Conservation (phyloP, 2,888 invertebrate genomes). For the Ptychoptera albimana region DNA sequence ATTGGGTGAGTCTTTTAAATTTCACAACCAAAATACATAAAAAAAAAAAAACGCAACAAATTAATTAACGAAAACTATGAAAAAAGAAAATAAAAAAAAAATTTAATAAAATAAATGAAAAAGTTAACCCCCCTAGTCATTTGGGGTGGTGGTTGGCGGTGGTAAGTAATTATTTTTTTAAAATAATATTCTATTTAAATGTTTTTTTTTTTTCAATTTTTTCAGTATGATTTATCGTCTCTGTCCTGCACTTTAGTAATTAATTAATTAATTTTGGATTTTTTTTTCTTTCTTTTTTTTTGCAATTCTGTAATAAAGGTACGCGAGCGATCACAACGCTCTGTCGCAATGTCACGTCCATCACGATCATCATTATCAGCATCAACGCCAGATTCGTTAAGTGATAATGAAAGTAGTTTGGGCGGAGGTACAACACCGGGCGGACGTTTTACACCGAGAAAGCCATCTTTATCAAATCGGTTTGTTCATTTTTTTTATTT, state of each 20-base stretch:
- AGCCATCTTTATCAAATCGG: constrained; percentile 8
- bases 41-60: no score
- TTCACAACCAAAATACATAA: no score
- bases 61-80: no score
- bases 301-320: constrained; percentile 47
- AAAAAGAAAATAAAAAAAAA: no score
- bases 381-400: constrained; percentile 77
- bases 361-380: constrained; percentile 67
- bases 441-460: constrained; percentile 41
- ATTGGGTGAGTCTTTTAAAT: constrained; percentile 35
- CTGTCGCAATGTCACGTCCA: constrained; percentile 75
- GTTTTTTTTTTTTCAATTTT: no score
- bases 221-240: no score
- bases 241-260: no score
- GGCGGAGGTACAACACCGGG: constrained; percentile 34
- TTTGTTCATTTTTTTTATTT: constrained; percentile 2
- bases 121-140: no score
- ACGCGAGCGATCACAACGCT: constrained; percentile 79
- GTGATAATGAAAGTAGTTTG: constrained; percentile 70
- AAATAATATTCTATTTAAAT: no score
- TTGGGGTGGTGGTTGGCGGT: no score
- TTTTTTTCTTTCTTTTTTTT: constrained; percentile 2
- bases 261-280: no score
- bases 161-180: no score
- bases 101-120: background rate